These are phyloP conservation scores for Agrypnus murinus DNA, from an alignment of 2,888 invertebrate species.

Conservation along the genomic window DNA sequence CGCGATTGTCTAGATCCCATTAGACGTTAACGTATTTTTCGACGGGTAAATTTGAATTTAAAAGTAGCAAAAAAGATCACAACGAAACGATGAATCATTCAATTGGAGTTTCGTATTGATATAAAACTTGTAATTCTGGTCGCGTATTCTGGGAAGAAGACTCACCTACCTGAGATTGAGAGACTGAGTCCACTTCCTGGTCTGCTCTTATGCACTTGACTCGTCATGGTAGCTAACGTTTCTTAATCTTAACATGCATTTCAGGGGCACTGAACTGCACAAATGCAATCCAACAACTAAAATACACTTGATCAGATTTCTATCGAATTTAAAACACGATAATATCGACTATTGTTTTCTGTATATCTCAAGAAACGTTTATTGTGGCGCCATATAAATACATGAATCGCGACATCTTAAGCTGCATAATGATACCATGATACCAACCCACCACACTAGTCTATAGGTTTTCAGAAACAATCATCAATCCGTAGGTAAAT, in stretches of 20 bases:
- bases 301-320: conserved; percentile 22
- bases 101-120: not conserved
- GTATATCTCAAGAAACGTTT: conserved; percentile 14
- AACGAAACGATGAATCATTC: conserved; percentile 9
- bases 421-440: not conserved
- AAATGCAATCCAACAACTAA: conserved; percentile 35
- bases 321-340: conserved; percentile 35
- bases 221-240: conserved; percentile 55
- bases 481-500: too few species aligned
- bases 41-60: not conserved
- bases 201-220: conserved; percentile 64
- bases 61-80: not conserved
- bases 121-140: conserved; percentile 12
- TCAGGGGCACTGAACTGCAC: conserved; percentile 50
- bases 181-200: conserved; percentile 71
- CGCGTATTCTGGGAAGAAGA: conserved; percentile 8
- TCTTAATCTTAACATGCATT: conserved; percentile 44
- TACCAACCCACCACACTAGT: too few species aligned
- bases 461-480: too few species aligned
- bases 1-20: not conserved
- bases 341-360: conserved; percentile 37
- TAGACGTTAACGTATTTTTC: too few species aligned
- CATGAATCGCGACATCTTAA: not conserved
- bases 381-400: conserved; percentile 13
- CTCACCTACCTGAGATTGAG: conserved; percentile 71